Evolutionary conservation across 2,797 vertebrate genomes (phyloP).

Genomic region (Gobio occitaniae): DNA sequence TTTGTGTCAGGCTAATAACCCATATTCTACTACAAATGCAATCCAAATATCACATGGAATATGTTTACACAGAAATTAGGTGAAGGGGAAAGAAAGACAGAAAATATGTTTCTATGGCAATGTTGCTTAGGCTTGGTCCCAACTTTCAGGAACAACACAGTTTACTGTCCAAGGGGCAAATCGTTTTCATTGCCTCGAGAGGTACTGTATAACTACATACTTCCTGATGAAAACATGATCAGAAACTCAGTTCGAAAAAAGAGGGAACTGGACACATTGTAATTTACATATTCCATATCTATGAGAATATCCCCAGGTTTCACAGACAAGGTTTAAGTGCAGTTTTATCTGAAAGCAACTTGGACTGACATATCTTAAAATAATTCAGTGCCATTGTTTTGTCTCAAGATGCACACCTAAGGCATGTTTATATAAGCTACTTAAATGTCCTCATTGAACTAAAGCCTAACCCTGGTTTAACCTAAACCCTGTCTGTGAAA

Average conservation of each 20-base stretch:
- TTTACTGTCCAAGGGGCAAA: neutral
- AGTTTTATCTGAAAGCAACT: too few species aligned
- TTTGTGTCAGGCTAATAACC: neutral
- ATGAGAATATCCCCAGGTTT: too few species aligned
- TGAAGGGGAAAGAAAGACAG: neutral
- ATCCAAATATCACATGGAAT: neutral
- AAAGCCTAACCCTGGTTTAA: too few species aligned
- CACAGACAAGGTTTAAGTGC: too few species aligned
- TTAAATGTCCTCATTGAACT: too few species aligned
- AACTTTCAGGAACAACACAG: neutral
- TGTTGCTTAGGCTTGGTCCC: neutral
- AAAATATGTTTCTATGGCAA: neutral
- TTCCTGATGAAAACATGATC: neutral
- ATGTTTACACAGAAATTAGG: neutral
- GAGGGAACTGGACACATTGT: neutral
- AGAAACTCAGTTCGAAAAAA: neutral
- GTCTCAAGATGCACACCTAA: too few species aligned
- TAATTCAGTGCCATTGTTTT: too few species aligned
- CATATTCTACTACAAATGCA: neutral
- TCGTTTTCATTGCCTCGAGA: neutral
- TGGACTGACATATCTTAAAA: too few species aligned
- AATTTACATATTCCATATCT: neutral
- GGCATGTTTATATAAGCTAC: too few species aligned
- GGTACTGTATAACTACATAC: neutral
- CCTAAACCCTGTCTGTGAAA: too few species aligned